A percentile compares a stretch with the other conserved stretches of the same genome.
These are phyloP conservation scores for Vipera latastei DNA, from an alignment of 2,797 vertebrate species.

Conservation along the genomic window DNA sequence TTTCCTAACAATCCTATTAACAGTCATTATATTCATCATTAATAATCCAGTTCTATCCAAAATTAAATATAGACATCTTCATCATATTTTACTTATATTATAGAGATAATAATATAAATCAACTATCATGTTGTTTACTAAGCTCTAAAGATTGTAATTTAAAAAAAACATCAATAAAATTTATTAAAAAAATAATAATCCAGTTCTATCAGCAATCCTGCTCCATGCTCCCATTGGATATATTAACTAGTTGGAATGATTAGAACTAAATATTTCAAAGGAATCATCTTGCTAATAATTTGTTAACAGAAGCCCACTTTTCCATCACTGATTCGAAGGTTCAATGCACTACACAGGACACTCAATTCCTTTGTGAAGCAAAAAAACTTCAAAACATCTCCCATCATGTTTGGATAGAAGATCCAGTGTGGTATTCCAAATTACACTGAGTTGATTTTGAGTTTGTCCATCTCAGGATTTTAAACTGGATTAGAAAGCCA, in stretches of 20 bases:
- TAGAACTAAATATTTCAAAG: not conserved
- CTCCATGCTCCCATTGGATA: not conserved
- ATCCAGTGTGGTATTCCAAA: not conserved
- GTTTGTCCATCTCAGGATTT: not conserved
- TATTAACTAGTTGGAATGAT: not conserved
- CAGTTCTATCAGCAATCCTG: not conserved
- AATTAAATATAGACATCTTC: too few species aligned
- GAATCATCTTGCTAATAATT: not conserved
- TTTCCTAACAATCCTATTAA: not conserved
- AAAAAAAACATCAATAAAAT: too few species aligned
- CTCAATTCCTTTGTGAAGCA: not conserved
- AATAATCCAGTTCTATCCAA: not conserved
- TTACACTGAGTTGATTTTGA: not conserved
- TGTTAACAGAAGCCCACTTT: not conserved
- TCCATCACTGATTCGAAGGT: not conserved
- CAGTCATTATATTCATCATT: not conserved
- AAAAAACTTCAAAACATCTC: not conserved
- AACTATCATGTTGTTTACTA: too few species aligned
- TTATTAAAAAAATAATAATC: not conserved
- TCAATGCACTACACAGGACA: not conserved
- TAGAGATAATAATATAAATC: too few species aligned
- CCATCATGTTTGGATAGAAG: not conserved
- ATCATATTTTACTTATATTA: too few species aligned
- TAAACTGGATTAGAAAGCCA: not conserved
- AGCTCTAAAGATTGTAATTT: too few species aligned